Base-by-base conservation (phyloP, 2,113 vertebrate genomes). In the Microtus oregoni region DNA sequence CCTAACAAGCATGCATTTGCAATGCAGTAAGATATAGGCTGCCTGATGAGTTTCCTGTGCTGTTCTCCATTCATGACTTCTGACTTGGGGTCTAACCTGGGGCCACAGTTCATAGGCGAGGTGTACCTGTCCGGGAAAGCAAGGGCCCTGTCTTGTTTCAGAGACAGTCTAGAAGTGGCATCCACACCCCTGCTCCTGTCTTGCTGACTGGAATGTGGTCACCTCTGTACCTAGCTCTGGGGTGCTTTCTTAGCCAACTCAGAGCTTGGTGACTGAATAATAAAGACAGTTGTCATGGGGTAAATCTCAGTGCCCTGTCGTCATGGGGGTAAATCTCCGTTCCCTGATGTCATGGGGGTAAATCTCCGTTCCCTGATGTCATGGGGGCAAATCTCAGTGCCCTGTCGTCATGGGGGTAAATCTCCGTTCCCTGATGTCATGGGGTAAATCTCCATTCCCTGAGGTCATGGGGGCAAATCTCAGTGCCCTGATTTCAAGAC, bases 41-140 rank as follows among this genome's bases (percentile, higher is more conserved):
- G n/a, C 26, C 72, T 0, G 1, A 0, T 19, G 20, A 58, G 0
- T 17, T 81, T 35, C 0, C 13, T 70, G 55, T 22, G 75, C 58
- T 68, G 0, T 58, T 26, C 76, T 90, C 61, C 1, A 2, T n/a
- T 14, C 38, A 44, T 10, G 7, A 13, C 47, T 78, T 78, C 76
- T 78, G 26, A 30, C 76, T 32, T 14, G 3, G 28, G 4, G 15
- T 41, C 88, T 38, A 5, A 26, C 17, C 67, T 12, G 44, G 55
- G 13, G 3, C 35, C 44, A 55, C 15, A 15, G 73, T 35, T 32
- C 1, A 0, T 2, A 41, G 79, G 63, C 17, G 47, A 24, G 4
- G 11, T 30, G 22, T 28, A 13, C 1, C 15, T 8, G 0, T 85
- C n/a, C 26, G 6, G n/a, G 78, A 61, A 61, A 55, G 30, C 58